A percentile compares a stretch with the other conserved stretches of the same genome.
These are phyloP conservation scores for Pachycephus smyrnensis DNA, from an alignment of 2,888 invertebrate species.

Conservation along the genomic window DNA sequence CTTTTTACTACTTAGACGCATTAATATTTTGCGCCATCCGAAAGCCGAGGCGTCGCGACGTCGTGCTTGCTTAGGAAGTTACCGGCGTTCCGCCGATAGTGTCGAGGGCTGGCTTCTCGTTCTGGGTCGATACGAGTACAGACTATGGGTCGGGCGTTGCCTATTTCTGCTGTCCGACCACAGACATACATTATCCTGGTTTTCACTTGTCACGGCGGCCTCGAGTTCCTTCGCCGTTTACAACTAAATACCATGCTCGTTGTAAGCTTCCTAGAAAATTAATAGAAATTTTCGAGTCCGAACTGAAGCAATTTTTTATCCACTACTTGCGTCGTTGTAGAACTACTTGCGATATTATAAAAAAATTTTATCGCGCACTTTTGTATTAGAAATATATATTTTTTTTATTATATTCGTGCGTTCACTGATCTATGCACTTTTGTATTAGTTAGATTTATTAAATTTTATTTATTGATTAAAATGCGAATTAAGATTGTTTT, in stretches of 20 bases:
- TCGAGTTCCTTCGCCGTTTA: not conserved
- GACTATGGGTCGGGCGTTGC: conserved; percentile 33
- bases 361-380: not conserved
- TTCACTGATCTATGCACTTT: too few species aligned
- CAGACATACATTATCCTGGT: not conserved
- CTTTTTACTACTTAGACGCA: not conserved
- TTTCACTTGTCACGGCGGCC: not conserved
- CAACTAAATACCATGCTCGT: not conserved
- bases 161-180: conserved; percentile 23
- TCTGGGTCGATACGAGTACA: conserved; percentile 38
- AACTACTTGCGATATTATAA: not conserved
- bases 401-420: not conserved
- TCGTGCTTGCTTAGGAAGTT: not conserved
- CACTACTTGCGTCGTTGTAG: not conserved
- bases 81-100: not conserved
- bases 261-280: not conserved
- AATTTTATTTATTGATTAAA: too few species aligned
- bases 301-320: not conserved
- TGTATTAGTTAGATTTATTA: too few species aligned
- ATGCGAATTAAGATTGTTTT: too few species aligned
- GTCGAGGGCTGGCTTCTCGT: conserved; percentile 10
- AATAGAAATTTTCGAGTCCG: too few species aligned
- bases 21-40: not conserved
- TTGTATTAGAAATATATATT: not conserved
- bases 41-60: not conserved